Evolutionary conservation across 2,113 vertebrate genomes (phyloP).

Genomic region (Rattus rattus): DNA sequence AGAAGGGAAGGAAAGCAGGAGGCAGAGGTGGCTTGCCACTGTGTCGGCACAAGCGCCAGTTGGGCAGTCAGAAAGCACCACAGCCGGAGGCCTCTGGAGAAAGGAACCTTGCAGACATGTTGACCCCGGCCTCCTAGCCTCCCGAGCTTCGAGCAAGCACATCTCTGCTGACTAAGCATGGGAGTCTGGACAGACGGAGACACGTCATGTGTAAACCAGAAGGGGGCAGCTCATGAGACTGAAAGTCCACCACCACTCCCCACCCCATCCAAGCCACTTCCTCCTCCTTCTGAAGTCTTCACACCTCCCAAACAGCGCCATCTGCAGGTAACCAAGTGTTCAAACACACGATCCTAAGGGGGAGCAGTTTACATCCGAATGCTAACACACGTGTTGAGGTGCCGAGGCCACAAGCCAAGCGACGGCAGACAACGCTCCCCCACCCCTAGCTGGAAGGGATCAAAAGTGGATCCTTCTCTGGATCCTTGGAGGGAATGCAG

Average conservation of each 20-base stretch:
- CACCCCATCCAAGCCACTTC: too few species aligned
- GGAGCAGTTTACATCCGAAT: not conserved
- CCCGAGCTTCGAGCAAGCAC: not conserved
- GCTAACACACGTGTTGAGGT: not conserved
- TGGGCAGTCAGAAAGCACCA: not conserved
- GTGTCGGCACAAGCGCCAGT: too few species aligned
- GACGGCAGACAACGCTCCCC: too few species aligned
- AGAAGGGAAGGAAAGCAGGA: not conserved
- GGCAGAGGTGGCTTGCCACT: not conserved
- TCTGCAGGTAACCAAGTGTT: not conserved
- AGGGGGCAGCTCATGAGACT: not conserved
- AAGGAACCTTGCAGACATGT: not conserved
- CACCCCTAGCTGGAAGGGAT: not conserved
- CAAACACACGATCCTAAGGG: not conserved
- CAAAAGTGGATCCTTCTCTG: not conserved
- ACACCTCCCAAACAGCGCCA: not conserved
- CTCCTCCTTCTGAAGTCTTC: not conserved
- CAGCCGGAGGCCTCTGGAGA: too few species aligned
- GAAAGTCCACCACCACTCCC: not conserved
- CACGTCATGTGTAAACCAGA: too few species aligned
- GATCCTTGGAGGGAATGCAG: not conserved
- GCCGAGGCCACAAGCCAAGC: not conserved
- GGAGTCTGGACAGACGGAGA: not conserved
- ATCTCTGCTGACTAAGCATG: not conserved
- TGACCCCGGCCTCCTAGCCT: not conserved